Evolutionary conservation across 2,888 invertebrate genomes (phyloP), one percentile per base, ranked within the genome.

Genomic region (Morpho helenor): DNA sequence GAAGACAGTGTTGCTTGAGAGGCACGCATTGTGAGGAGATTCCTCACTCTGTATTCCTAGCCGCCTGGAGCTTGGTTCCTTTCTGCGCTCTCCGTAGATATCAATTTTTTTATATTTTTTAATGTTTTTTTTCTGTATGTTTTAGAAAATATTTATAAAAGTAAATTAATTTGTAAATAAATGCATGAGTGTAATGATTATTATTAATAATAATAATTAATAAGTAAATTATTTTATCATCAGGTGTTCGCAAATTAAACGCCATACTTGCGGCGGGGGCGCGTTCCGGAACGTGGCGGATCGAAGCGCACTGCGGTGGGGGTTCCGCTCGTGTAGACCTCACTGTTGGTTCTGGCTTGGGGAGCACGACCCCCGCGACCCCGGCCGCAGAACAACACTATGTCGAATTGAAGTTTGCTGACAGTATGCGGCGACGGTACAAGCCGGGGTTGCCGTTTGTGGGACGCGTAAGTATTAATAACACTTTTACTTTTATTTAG

Each of bases 321-420:
- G 85, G 84, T 0, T 86, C 91, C 9, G 93, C 93, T 63, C 83
- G 85, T 0, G 91, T 92, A 0, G 92, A 92, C 40, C 82, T 94
- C 52, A 91, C 89, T 49, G 91, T 94, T 39, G 91, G 91, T 0
- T 79, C 83, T 10, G 79, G 82, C 5, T 60, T 73, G 0, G 85
- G 84, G 2, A 87, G 75, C 59, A 71, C 84, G 1, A 83, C 91
- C 1, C 77, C 92, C 2, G 93, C 93, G 41, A 91, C 93, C 0
- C 92, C 93, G 0, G 93, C 93, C 2, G 93, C 93, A 7, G 94
- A 94, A 65, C 93, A 93, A 67, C 94, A 94, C 70, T 94, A 93
- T 66, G 94, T 94, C 8, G 94, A 94, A 68, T 80, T 94, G 58
- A 79, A 93, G 52, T 94, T 94, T 57, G 93, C 93, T 52, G 92